These are phyloP conservation scores for Rhogogaster chlorosoma DNA, from an alignment of 2,888 invertebrate genomes.

Conservation along the genomic window DNA sequence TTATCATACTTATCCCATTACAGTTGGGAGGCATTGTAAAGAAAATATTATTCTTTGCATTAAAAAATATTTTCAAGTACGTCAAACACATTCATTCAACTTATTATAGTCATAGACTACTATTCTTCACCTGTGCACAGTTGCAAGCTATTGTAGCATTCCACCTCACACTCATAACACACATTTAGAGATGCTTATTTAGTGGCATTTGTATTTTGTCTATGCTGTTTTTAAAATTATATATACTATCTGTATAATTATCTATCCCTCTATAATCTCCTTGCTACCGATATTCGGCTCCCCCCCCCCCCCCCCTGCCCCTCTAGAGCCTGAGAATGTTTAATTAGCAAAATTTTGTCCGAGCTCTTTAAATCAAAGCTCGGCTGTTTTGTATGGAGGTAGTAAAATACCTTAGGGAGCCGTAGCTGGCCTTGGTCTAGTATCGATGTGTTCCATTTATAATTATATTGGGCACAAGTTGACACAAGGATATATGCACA, in stretches of 20 bases:
- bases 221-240: slow-evolving; percentile 61
- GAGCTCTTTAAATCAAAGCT: slow-evolving; percentile 62
- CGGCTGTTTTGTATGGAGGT: slow-evolving; percentile 63
- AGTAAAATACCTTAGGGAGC: slow-evolving; percentile 63
- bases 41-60: slow-evolving; percentile 29
- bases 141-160: slow-evolving; percentile 66
- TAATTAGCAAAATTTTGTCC: slow-evolving; percentile 33
- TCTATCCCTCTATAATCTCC: slow-evolving; percentile 42
- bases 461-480: slow-evolving; percentile 38
- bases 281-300: slow-evolving; percentile 19
- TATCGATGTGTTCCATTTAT: slow-evolving; percentile 51
- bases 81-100: slow-evolving; percentile 7
- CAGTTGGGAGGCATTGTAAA: slow-evolving; percentile 25
- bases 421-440: slow-evolving; percentile 66
- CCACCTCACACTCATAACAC: slow-evolving; percentile 69
- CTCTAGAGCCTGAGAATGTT: slow-evolving; percentile 48
- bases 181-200: slow-evolving; percentile 74
- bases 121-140: slow-evolving; percentile 68
- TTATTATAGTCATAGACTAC: slow-evolving; percentile 26
- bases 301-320: not conserved
- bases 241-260: slow-evolving; percentile 56
- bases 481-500: slow-evolving; percentile 75
- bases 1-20: not conserved
- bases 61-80: slow-evolving; percentile 17
- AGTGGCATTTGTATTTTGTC: slow-evolving; percentile 75